phyloP scores from a whole-genome alignment of 2,797 vertebrate genomes.

The Hydrolagus colliei region DNA sequence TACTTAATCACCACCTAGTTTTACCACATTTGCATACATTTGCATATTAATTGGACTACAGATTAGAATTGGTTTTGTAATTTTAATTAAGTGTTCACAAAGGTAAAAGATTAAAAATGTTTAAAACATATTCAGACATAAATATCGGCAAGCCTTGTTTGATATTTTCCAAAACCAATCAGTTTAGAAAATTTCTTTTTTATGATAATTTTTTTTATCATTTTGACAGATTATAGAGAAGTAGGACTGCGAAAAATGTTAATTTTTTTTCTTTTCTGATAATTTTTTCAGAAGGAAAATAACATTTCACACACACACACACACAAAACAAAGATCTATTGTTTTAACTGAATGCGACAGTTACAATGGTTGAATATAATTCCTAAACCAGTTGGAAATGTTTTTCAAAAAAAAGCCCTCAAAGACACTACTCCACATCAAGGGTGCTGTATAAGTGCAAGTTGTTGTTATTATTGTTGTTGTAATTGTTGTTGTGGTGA shows the following conservation, averaged over 20 bases:
- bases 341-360: neutral
- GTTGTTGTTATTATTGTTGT: no score
- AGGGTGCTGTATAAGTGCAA: no score
- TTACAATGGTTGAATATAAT: neutral
- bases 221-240: constrained; percentile 93
- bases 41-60: constrained; percentile 99
- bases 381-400: neutral
- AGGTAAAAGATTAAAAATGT: constrained; percentile 99
- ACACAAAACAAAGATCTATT: neutral
- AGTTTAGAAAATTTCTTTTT: constrained; percentile 95
- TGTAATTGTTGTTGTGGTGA: no score
- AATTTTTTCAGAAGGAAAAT: constrained; percentile 24
- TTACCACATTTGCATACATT: constrained; percentile 99
- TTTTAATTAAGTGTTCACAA: constrained; percentile 99
- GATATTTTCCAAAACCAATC: constrained; percentile 82
- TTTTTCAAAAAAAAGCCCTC: neutral
- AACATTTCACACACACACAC: neutral
- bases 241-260: constrained; percentile 65
- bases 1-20: constrained; percentile 99
- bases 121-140: constrained; percentile 99
- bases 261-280: constrained; percentile 29
- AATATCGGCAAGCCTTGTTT: constrained; percentile 88
- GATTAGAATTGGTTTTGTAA: constrained; percentile 99
- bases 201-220: constrained; percentile 95
- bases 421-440: no score